Base-by-base conservation (phyloP, 2,888 invertebrate genomes). In the Cryptus armator region DNA sequence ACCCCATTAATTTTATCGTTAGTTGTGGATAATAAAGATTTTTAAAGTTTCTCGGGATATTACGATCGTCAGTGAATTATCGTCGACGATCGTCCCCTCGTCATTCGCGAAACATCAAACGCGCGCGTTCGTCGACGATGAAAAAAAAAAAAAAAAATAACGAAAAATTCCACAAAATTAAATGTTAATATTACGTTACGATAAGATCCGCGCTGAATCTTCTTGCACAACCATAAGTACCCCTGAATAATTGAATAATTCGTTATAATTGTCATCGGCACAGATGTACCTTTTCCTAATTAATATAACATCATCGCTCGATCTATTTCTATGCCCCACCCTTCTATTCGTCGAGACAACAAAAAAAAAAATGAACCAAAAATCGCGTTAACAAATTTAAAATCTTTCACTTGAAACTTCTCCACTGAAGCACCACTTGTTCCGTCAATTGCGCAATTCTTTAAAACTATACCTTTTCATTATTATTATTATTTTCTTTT, bases 391-490 rank as follows among this genome's bases (percentile, higher is more conserved):
- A 62, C 59, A 62, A 43, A 53, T 32, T 32, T 32, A 9, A 67
- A 75, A 68, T 48, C 51, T 79, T 71, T 75, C 85, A 82, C 85
- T 82, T 75, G 2, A 62, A 82, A 85, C 81, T 83, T 78, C 67
- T 77, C 67, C 84, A 84, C 84, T 75, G 75, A 16, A 85, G 85
- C 85, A 85, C 85, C 82, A 85, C 81, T 84, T 84, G 78, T 74
- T 71, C 2, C 59, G 29, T 16, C 24, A 48, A 56, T 56, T 70
- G 59, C 44, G 32, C 56, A 53, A 64, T 81, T 74, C 16, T 32
- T 77, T 75, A 46, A 62, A 51, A 29, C 46, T 32, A 56, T 81
- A 75, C 67, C 24, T 51, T 66, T 43, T 43, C 56, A 71, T 70
- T 46, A 24, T 24, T 24, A 24, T 24, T 1, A 19, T 19, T 19